Conservation (phyloP, 2,888 invertebrate genomes). For the Coremacera marginata region DNA sequence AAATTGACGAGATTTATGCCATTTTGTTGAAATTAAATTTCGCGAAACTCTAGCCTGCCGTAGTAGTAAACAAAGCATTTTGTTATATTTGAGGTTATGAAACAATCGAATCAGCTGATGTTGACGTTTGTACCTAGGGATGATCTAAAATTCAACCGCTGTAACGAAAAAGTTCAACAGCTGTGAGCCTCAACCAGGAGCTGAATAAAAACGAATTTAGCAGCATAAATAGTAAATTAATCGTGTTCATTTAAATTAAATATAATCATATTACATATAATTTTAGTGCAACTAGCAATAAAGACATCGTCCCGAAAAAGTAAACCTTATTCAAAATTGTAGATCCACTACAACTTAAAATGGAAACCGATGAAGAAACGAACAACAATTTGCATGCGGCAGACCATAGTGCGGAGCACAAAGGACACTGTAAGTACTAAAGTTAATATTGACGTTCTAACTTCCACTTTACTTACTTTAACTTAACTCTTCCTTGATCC, state of each 20-base stretch:
- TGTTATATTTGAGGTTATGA: constrained; percentile 46
- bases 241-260: too few species aligned
- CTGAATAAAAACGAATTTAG: not conserved
- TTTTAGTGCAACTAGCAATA: too few species aligned
- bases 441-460: not conserved
- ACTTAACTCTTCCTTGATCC: not conserved
- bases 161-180: constrained; percentile 10
- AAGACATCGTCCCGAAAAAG: too few species aligned
- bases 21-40: constrained; percentile 52
- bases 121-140: constrained; percentile 1
- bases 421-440: not conserved
- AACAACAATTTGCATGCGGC: not conserved
- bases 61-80: constrained; percentile 68
- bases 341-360: not conserved
- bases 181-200: not conserved
- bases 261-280: too few species aligned
- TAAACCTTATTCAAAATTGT: too few species aligned
- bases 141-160: not conserved
- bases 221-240: too few species aligned
- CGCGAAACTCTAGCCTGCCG: constrained; percentile 57
- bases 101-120: constrained; percentile 45
- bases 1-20: constrained; percentile 41
- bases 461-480: not conserved
- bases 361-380: constrained; percentile 4
- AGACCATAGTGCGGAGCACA: not conserved